Base-by-base conservation (phyloP, 2,888 invertebrate species). In the Autographa gamma region DNA sequence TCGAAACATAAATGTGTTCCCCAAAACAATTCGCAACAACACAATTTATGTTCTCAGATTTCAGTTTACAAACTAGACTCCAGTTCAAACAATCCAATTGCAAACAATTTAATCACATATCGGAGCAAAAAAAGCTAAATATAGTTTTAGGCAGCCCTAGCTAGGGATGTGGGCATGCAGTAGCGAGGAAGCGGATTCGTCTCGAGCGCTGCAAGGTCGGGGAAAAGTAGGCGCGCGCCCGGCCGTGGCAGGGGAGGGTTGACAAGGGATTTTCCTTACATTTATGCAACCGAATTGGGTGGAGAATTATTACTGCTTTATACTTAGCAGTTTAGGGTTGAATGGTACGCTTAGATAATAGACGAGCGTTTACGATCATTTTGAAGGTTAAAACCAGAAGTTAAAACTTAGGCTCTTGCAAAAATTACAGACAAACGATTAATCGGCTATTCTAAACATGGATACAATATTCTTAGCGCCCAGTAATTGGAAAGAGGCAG, bases 191-290 rank as follows among this genome's bases (percentile, higher is more conserved):
- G 81, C 76, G 77, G 78, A 80, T 85, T 82, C 76, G 81, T 85
- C 86, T 86, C 83, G 79, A 70, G 38, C 66, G 56, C 74, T 76
- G 73, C 86, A 86, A 86, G 86, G 86, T 85, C 86, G 82, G 79
- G 69, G 60, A 71, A 48, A 71, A 69, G 66, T 72, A 65, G 70
- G 72, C 34, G 31, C 19, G 76, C 56, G 19, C 54, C 34, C 9
- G 19, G 59, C 34, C 9, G 19, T 41, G 31, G 66, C n/a, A 5
- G 56, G 60, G 66, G 76, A 62, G 73, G 77, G 73, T 52, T 60
- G 65, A 56, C 67, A 68, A 73, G 75, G 64, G 73, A 78, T 80
- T 81, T 79, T 77, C 70, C 74, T 79, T 73, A 65, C 71, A 67
- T 79, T 81, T 83, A 80, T 80, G 76, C 82, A 74, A 73, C 73